Evolutionary conservation across 2,888 invertebrate species (phyloP).

Genomic region (Nemapogon koenigi): DNA sequence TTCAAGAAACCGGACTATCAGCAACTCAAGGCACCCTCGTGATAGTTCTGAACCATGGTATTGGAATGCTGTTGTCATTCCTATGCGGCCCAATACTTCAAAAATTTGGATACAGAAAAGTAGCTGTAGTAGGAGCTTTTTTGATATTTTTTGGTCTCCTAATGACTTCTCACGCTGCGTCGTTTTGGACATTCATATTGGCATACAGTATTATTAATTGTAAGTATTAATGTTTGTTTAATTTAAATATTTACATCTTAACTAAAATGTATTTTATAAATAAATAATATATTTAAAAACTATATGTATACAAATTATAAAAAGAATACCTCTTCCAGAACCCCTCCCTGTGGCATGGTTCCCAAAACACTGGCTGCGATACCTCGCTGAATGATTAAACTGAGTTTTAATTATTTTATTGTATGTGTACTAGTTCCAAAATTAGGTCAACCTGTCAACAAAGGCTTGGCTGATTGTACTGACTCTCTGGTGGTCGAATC

Average conservation of each 20-base stretch:
- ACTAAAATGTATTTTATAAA: not conserved
- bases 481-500: too few relatives aligned
- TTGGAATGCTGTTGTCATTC: conserved; percentile 71
- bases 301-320: too few relatives aligned
- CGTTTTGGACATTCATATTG: conserved; percentile 66
- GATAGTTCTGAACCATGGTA: conserved; percentile 70
- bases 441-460: not conserved
- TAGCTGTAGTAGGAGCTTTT: conserved; percentile 63
- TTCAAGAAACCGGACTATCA: conserved; percentile 59
- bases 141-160: conserved; percentile 65
- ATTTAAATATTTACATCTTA: conserved; percentile 1
- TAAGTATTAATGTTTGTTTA: conserved; percentile 43
- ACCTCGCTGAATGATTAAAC: too few relatives aligned
- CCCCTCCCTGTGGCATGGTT: too few relatives aligned
- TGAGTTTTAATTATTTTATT: not conserved
- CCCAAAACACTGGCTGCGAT: too few relatives aligned
- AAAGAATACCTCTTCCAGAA: too few relatives aligned
- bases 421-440: not conserved
- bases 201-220: conserved; percentile 74
- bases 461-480: too few relatives aligned
- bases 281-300: not conserved
- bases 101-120: conserved; percentile 69
- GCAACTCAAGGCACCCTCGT: conserved; percentile 69
- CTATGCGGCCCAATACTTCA: conserved; percentile 69
- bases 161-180: conserved; percentile 60